Base-by-base conservation (phyloP, 2,888 invertebrate species). In the Idaea aversata region DNA sequence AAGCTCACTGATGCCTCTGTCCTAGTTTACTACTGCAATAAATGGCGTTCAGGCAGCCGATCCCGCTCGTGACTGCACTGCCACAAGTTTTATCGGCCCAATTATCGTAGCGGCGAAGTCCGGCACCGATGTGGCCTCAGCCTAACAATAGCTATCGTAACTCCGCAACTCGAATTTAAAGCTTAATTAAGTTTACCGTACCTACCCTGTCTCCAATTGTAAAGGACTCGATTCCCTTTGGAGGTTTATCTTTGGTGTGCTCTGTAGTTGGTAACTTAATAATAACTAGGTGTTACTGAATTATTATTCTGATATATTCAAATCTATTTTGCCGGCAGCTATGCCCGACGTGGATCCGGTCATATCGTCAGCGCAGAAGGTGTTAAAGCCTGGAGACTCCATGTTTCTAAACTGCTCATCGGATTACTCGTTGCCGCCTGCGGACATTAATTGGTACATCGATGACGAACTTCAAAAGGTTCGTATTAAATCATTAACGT, bases 401-500 rank as follows among this genome's bases (percentile, higher is more conserved):
- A 84, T 90, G 77, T 85, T 90, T 66, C 83, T 92, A 64, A 93
- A 93, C 79, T 93, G 92, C 76, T 86, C 91, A 15, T 88, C 92
- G 15, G 92, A 91, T 79, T 91, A 85, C 79, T 93, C 92, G 5
- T 81, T 93, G 64, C 92, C 92, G 15, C 84, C 92, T 15, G 83
- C 92, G n/a, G 90, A 91, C 69, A 92, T 93, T 74, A 91, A 90
- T 81, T 93, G 92, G 92, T 92, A 90, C 77, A 87, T 93, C 75
- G 91, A 92, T 75, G 85, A 90, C 65, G 91, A 90, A 72, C 74
- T 89, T 68, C 91, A 92, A 79, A 91, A 90, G 92, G 92, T 92
- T 76, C 61, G 85, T 83, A 73, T 62, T 10, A 35, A 63, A 47
- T 7, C 47, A 47, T 63, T 63, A 59, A 61, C 64, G 65, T 60